A percentile compares a stretch with the other conserved stretches of the same genome.
These are phyloP conservation scores for Dichetophora obliterata DNA, from an alignment of 2,888 invertebrate genomes.

Conservation along the genomic window DNA sequence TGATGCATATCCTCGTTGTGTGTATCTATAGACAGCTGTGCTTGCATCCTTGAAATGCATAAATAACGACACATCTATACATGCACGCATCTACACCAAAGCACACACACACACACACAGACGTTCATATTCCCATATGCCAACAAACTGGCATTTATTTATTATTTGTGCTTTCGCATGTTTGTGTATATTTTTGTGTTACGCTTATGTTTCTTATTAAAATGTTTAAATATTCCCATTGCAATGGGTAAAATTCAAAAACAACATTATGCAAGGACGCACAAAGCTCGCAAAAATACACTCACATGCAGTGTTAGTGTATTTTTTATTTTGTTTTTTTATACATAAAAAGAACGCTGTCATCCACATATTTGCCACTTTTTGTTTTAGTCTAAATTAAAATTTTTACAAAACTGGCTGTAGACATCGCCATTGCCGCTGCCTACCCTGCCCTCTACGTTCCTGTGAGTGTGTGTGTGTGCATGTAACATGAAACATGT, in stretches of 20 bases:
- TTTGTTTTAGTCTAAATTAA: conserved; percentile 45
- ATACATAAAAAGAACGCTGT: not conserved
- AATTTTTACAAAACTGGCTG: conserved; percentile 45
- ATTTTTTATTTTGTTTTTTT: not conserved
- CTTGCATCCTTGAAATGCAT: conserved; percentile 5
- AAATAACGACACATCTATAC: not conserved
- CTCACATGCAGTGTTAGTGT: not conserved
- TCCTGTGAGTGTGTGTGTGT: not conserved
- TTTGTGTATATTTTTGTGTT: not conserved
- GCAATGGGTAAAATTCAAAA: not conserved
- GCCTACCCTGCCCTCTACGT: not conserved
- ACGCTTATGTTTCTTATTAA: conserved; percentile 9
- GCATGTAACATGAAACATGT: not conserved
- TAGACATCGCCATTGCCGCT: conserved; percentile 35
- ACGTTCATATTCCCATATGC: not conserved
- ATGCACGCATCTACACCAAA: not conserved
- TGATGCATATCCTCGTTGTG: conserved; percentile 6
- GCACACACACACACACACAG: no score
- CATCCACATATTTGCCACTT: conserved; percentile 28
- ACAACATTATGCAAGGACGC: not conserved
- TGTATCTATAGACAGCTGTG: not conserved
- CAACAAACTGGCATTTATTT: conserved; percentile 6
- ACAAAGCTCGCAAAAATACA: not conserved
- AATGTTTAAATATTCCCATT: conserved; percentile 26
- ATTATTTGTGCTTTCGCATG: not conserved